Base-by-base conservation (phyloP, 1,140 invertebrate genomes). In the Ceratina japonica region DNA sequence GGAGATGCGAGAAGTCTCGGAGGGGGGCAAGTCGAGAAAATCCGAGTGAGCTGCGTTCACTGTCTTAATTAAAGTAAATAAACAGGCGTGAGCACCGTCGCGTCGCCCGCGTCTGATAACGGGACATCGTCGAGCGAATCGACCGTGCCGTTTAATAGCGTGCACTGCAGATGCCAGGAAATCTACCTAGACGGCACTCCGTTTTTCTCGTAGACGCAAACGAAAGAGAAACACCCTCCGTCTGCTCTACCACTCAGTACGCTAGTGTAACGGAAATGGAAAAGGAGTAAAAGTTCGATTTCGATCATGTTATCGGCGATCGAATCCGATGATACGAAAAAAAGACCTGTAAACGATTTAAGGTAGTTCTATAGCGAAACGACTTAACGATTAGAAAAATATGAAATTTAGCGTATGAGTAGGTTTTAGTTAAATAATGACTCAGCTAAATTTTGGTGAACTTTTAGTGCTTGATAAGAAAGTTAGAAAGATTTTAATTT, bases 61-160 rank as follows among this genome's bases (percentile, higher is more conserved):
- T 44, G 5, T 44, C 37, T 44, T 44, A 18, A 51, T 61, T 62
- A 61, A 62, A 51, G 62, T 44, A 62, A 73, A 62, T 49, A 73
- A 62, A 59, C 44, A 54, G 37, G 20, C 52, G 64, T 24, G 74
- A 24, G 7, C 31, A 18, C 10, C 31, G 13, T 15, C 3, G 7
- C 31, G 13, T 12, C 31, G 13, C 8, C 3, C 69, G 69, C 31
- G 56, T 3, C 15, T 27, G 16, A 18, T 76, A 76, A 76, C 75
- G 75, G 75, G 59, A 77, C 52, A 24, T 49, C 20, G 49, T 75
- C 73, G 18, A 58, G 22, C 62, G 62, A 58, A 75, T 68, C 73
- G 63, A 72, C 58, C n/a, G 10, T 18, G 58, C 2, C n/a, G 4
- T 22, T 20, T 31, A 65, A 49, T 65, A n/a, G 51, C 27, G 3